Conservation (phyloP, 2,113 vertebrate species). For the Phasianus colchicus region DNA sequence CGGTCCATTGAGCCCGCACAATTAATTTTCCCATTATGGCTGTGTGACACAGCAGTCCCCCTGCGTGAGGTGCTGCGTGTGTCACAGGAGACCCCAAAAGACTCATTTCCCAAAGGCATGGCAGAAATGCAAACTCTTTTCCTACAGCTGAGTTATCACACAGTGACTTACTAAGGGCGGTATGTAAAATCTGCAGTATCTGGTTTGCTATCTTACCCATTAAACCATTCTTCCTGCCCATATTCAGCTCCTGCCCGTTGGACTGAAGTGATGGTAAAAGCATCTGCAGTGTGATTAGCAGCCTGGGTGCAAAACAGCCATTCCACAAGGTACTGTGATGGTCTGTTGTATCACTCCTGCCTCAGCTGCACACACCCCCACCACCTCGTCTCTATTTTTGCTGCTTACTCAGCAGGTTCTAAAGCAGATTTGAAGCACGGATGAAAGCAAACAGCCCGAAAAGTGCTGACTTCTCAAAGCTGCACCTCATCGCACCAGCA, state of each 20-base stretch:
- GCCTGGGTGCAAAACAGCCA: neutral
- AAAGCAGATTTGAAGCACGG: slow-evolving; percentile 1
- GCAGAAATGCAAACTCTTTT: neutral
- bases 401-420: slow-evolving; percentile 28
- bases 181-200: neutral
- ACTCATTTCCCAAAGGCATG: neutral
- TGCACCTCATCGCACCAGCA: neutral
- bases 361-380: neutral
- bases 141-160: accelerated
- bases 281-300: neutral
- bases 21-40: neutral
- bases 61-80: neutral
- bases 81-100: neutral
- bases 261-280: neutral
- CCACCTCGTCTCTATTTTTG: neutral
- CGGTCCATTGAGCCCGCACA: neutral
- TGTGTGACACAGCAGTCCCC: neutral
- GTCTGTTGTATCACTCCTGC: neutral
- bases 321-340: neutral
- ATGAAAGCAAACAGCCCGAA: neutral
- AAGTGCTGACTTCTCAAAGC: slow-evolving; percentile 11
- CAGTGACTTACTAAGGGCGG: neutral
- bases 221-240: neutral
- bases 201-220: neutral
- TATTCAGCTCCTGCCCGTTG: neutral